phyloP scores from a whole-genome alignment of 2,797 vertebrate genomes.

The Peromyscus aztecus region DNA sequence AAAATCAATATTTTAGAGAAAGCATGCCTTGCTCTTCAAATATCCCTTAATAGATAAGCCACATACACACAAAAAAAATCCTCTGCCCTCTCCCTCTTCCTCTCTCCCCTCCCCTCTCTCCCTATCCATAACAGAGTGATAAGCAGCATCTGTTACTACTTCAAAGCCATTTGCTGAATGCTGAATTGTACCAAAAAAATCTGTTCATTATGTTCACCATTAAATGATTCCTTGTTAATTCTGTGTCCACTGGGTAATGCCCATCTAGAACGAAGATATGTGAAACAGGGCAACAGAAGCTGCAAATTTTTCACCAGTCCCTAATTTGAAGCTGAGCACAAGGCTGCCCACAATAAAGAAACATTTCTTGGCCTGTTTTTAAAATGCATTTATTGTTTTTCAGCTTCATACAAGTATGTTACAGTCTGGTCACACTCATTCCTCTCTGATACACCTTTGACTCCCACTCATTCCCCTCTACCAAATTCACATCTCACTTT shows the following conservation, averaged over 20 bases:
- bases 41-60: constrained; percentile 56
- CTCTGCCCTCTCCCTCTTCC: not conserved
- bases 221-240: not conserved
- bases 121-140: not conserved
- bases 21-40: constrained; percentile 71
- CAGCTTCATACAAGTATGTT: not conserved
- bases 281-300: not conserved
- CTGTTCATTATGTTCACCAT: not conserved
- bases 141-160: not conserved
- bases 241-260: not conserved
- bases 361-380: not conserved
- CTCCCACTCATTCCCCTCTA: too few species aligned
- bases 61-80: not conserved
- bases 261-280: not conserved
- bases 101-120: not conserved
- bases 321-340: not conserved
- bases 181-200: not conserved
- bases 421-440: too few species aligned
- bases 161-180: constrained; percentile 7
- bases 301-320: not conserved
- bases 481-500: not conserved
- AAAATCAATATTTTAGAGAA: constrained; percentile 81
- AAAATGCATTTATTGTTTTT: not conserved
- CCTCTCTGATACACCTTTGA: too few species aligned
- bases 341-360: not conserved